A percentile compares a stretch with the other conserved stretches of the same genome.
phyloP scores from a whole-genome alignment of 1,140 invertebrate genomes.

The Theocolax elegans region DNA sequence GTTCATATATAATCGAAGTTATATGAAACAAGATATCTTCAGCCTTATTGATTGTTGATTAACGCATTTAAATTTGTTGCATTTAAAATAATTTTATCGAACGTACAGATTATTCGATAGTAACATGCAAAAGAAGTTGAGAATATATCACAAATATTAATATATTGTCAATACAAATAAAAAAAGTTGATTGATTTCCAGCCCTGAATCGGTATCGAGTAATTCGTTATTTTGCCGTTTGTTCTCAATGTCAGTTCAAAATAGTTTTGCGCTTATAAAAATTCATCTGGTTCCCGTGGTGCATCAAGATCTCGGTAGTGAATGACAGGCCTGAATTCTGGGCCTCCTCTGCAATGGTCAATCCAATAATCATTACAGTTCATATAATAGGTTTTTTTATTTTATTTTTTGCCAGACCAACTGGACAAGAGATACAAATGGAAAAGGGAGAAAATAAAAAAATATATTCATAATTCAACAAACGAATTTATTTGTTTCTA shows the following conservation, averaged over 20 bases:
- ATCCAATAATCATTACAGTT: conserved; percentile 37
- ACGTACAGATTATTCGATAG: too few relatives aligned
- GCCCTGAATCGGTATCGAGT: conserved; percentile 2
- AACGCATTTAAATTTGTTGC: too few relatives aligned
- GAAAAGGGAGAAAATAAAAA: conserved; percentile 56
- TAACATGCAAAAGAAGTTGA: too few relatives aligned
- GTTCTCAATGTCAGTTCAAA: conserved; percentile 21
- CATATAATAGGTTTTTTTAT: conserved; percentile 1
- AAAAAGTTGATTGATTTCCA: too few relatives aligned
- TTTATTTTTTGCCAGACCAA: conserved; percentile 49
- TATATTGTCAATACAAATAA: too few relatives aligned
- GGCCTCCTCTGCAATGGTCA: conserved; percentile 71
- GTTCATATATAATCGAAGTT: neutral
- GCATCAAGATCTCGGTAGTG: conserved; percentile 93
- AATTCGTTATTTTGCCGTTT: conserved; percentile 17
- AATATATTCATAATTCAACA: conserved; percentile 47
- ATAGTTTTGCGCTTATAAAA: conserved; percentile 70
- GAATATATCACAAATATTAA: too few relatives aligned
- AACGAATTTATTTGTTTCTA: conserved; percentile 54
- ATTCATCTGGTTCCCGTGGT: conserved; percentile 86
- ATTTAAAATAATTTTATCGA: too few relatives aligned
- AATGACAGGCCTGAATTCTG: conserved; percentile 85
- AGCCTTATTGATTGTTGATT: too few relatives aligned
- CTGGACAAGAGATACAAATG: conserved; percentile 49
- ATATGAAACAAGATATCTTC: too few relatives aligned